Percentiles rank a stretch among this genome's conserved stretches.
These are phyloP conservation scores for Pseudoips prasinana DNA, from an alignment of 2,888 invertebrate genomes.

Conservation along the genomic window DNA sequence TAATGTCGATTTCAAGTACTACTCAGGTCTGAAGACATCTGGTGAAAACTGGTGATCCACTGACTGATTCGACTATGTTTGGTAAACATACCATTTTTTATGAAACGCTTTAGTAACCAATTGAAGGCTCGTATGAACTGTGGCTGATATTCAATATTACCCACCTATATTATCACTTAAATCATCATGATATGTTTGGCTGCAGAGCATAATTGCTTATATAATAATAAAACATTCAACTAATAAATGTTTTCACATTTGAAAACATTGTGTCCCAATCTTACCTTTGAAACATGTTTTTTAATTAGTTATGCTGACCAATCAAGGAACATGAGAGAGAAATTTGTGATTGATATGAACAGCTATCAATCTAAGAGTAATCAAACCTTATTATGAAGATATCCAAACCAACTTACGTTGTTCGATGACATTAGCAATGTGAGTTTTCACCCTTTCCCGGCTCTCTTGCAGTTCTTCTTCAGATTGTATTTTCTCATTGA, in stretches of 20 bases:
- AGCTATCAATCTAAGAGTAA: slow-evolving; percentile 9
- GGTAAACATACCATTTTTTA: slow-evolving; percentile 11
- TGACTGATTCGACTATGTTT: slow-evolving; percentile 18
- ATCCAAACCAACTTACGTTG: slow-evolving; percentile 90
- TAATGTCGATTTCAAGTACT: slow-evolving; percentile 17
- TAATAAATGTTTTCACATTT: slow-evolving; percentile 12
- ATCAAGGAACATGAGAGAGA: slow-evolving; percentile 15
- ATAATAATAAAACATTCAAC: too few species aligned
- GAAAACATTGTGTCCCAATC: slow-evolving; percentile 31
- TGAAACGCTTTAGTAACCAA: slow-evolving; percentile 6
- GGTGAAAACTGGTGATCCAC: slow-evolving; percentile 34
- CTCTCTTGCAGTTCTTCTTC: slow-evolving; percentile 95
- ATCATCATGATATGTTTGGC: too few species aligned
- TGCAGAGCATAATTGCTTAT: too few species aligned
- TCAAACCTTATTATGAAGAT: slow-evolving; percentile 3
- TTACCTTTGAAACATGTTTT: slow-evolving; percentile 38
- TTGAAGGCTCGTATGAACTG: slow-evolving; percentile 1
- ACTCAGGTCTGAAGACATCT: slow-evolving; percentile 28
- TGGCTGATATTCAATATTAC: too few species aligned
- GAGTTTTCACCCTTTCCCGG: slow-evolving; percentile 90
- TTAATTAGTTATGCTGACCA: slow-evolving; percentile 17
- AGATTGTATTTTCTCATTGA: slow-evolving; percentile 91
- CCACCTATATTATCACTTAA: too few species aligned
- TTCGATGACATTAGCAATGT: slow-evolving; percentile 92
- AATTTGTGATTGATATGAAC: slow-evolving; percentile 13